Base-by-base conservation (phyloP, 2,113 vertebrate species). In the Dermatemys mawii region DNA sequence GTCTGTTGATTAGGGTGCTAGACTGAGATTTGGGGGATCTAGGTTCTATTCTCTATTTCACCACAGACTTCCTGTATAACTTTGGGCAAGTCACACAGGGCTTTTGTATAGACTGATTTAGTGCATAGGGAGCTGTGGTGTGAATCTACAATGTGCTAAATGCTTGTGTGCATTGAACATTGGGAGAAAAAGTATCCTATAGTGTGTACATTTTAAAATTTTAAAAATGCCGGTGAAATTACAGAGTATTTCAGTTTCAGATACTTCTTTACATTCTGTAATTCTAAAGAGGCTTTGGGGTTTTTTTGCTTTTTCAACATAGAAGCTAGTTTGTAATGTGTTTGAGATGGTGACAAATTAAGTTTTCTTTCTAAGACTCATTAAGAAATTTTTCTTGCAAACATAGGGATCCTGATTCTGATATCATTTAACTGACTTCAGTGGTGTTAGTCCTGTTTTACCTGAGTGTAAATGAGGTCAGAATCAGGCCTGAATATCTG, bases 381-480 rank as follows among this genome's bases (percentile, higher is more conserved):
- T 50, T 84, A 97, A 38, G 13, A 83, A 5, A 90, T 78, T 83
- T 51, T 94, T 87, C 46, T 80, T 67, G 27, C 49, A 82, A 85
- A 87, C 21, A 50, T 21, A 90, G 32, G 16, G 21, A 6, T 9
- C 73, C 87, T 55, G 44, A 32, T 63, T 63, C 60, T 63, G 60
- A 63, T n/a, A 32, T 63, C 60, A 63, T 63, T 35, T n/a, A 16
- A 63, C 60, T 35, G 32, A 60, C 26, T 60, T 32, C 57, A 60
- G 29, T 11, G 27, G 60, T 16, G 32, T 83, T 91, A 76, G 44
- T 87, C 57, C 1, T 0, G 83, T 76, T 13, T 49, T 76, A 49
- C 51, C 29, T 54, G 49, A 75, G 93, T 93, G 87, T 22, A 96
- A 90, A 93, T 79, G 50, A 86, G 83, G 87, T 78, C 63, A 94